Conservation (phyloP, 2,888 invertebrate genomes). For the Drosophila imparisetae region DNA sequence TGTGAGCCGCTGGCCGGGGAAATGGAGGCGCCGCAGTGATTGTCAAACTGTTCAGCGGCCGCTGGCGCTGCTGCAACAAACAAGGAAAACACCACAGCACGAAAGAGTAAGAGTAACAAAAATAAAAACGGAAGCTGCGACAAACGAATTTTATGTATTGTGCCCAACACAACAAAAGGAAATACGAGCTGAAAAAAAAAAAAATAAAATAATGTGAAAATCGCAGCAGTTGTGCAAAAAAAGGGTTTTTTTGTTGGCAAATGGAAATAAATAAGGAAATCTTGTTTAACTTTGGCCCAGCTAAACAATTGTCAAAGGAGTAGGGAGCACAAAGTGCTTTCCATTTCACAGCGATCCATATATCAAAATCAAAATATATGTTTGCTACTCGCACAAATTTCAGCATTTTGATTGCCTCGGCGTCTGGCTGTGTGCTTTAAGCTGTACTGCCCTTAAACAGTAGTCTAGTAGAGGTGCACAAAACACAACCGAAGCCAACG, state of each 20-base stretch:
- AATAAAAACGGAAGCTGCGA: conserved; percentile 49
- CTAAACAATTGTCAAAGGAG: conserved; percentile 48
- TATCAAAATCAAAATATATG: conserved; percentile 41
- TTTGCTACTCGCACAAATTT: conserved; percentile 23
- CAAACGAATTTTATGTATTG: conserved; percentile 67
- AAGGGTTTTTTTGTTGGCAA: conserved; percentile 49
- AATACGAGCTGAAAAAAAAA: conserved; percentile 23
- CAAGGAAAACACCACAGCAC: conserved; percentile 26
- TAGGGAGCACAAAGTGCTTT: conserved; percentile 19
- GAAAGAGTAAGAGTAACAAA: conserved; percentile 7
- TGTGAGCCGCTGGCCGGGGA: conserved; percentile 5
- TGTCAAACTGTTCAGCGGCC: conserved; percentile 57
- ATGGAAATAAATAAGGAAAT: conserved; percentile 74
- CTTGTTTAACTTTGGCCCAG: conserved; percentile 63
- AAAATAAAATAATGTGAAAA: not conserved
- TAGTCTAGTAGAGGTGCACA: not conserved
- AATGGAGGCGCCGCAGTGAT: conserved; percentile 38
- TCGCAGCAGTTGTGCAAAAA: conserved; percentile 15
- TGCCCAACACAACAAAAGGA: conserved; percentile 34
- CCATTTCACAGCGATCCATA: conserved; percentile 25
- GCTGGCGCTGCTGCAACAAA: conserved; percentile 33
- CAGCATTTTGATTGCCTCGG: conserved; percentile 25
- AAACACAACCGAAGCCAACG: not conserved
- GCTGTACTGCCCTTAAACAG: too few species aligned
- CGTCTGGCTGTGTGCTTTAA: not conserved